Evolutionary conservation across 2,888 invertebrate species (phyloP), one percentile per base, ranked within the genome.

Genomic region (Syritta pipiens): DNA sequence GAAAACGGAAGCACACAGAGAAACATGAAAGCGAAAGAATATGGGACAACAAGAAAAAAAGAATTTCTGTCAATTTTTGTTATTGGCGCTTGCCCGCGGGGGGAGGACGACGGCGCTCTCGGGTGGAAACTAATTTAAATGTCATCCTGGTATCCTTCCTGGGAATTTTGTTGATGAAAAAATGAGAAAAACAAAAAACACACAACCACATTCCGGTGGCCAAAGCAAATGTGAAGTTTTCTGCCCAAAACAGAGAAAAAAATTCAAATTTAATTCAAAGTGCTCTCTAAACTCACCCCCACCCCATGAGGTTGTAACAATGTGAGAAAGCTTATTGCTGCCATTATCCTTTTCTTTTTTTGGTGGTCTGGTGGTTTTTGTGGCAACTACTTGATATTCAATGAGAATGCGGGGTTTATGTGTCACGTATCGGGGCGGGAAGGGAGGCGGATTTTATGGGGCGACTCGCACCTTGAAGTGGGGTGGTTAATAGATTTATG

Each of bases 261-360:
- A n/a, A 9, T 32, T 59, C 22, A 44, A 59, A 59, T n/a, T n/a
- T n/a, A n/a, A 32, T 59, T 30, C 22, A 32, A 59, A 59, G 59
- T 51, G 51, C 37, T 24, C 53, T 48, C 35, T 22, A 35, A 24
- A 46, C 32, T 35, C 46, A 22, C 59, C 10, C n/a, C 22, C 35
- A 49, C 14, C 37, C 12, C 28, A 49, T 28, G 14, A 26, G 19
- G 9, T n/a, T 20, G 30, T 30, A 40, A 62, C 49, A 51, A 62
- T 62, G 49, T 49, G 62, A 49, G 28, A 40, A 51, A 51, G 62
- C 49, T 62, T 62, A 62, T 49, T 62, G 62, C 22, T 22, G 30
- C 49, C 48, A 37, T 62, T 62, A 62, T 28, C 26, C 28, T 57
- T 42, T 62, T 62, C 28, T 37, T 3, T 37, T 12, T 14, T 35